Evolutionary conservation across 2,888 invertebrate species (phyloP).

Genomic region (Tenthredo scrophulariae): DNA sequence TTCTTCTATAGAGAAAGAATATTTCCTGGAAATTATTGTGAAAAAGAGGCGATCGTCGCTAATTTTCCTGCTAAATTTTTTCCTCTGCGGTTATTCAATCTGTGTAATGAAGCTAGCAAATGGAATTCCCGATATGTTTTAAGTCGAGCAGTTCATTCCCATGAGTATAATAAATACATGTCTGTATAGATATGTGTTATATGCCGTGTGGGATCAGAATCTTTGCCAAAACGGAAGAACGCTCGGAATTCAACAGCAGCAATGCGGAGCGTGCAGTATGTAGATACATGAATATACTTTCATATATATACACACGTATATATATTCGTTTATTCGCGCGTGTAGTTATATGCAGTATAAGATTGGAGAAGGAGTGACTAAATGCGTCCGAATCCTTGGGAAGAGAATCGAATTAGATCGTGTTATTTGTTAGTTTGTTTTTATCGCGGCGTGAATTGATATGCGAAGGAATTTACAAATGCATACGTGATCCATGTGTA

Average conservation of each 20-base stretch:
- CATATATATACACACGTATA: too few relatives aligned
- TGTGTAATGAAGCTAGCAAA: too few relatives aligned
- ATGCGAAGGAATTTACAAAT: background rate
- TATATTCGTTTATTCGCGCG: background rate
- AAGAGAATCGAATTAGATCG: constrained; percentile 1
- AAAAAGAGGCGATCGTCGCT: background rate
- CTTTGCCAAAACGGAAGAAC: constrained; percentile 41
- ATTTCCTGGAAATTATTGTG: too few relatives aligned
- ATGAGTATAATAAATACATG: background rate
- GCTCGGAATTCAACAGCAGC: constrained; percentile 14
- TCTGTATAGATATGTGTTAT: background rate
- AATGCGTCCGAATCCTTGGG: background rate
- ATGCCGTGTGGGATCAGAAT: constrained; percentile 17
- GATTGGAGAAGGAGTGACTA: background rate
- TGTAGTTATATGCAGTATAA: background rate
- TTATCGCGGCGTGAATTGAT: background rate
- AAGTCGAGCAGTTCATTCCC: background rate
- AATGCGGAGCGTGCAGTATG: background rate
- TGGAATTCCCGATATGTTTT: background rate
- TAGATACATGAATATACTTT: background rate
- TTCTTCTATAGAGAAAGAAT: too few relatives aligned
- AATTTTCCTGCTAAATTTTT: background rate
- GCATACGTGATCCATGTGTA: background rate
- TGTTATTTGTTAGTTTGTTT: background rate
- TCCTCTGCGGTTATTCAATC: background rate